phyloP scores from a whole-genome alignment of 2,888 invertebrate genomes.

The Patella pellucida region DNA sequence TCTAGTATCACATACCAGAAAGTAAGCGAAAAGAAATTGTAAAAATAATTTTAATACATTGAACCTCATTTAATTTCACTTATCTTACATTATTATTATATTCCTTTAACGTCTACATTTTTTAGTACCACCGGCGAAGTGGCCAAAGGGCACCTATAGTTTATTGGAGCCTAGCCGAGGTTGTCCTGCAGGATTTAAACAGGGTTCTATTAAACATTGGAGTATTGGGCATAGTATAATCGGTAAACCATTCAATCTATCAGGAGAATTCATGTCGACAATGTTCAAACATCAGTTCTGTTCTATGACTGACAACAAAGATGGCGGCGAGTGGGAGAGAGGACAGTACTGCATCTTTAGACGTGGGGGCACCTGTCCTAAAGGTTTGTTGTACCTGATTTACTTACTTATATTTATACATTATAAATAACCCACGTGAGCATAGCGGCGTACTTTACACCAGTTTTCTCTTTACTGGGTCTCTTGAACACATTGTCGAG shows the following conservation, averaged over 20 bases:
- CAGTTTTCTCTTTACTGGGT: background rate
- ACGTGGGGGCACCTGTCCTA: slow-evolving; percentile 14
- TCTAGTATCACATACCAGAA: too few species aligned
- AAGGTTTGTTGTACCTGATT: slow-evolving; percentile 3
- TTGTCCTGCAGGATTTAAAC: slow-evolving; percentile 3
- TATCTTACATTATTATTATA: too few species aligned
- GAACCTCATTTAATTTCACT: too few species aligned
- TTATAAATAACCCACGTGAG: too few species aligned
- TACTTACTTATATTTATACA: too few species aligned
- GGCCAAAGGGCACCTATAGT: slow-evolving; percentile 2
- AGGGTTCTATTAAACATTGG: slow-evolving; percentile 1
- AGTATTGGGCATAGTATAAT: background rate
- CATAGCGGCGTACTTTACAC: background rate
- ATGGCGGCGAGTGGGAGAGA: background rate
- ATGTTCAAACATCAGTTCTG: slow-evolving; percentile 14
- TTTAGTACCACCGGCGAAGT: background rate
- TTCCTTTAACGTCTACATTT: too few species aligned
- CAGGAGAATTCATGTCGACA: background rate
- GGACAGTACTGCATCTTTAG: slow-evolving; percentile 21
- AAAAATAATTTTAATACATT: too few species aligned
- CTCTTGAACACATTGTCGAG: too few species aligned
- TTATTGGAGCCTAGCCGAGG: background rate
- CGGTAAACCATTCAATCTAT: slow-evolving; percentile 6
- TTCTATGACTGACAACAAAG: slow-evolving; percentile 9
- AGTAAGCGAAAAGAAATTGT: too few species aligned